Evolutionary conservation across 2,113 vertebrate species (phyloP), one percentile per base, ranked within the genome.

Genomic region (Pseudorectes ferrugineus): DNA sequence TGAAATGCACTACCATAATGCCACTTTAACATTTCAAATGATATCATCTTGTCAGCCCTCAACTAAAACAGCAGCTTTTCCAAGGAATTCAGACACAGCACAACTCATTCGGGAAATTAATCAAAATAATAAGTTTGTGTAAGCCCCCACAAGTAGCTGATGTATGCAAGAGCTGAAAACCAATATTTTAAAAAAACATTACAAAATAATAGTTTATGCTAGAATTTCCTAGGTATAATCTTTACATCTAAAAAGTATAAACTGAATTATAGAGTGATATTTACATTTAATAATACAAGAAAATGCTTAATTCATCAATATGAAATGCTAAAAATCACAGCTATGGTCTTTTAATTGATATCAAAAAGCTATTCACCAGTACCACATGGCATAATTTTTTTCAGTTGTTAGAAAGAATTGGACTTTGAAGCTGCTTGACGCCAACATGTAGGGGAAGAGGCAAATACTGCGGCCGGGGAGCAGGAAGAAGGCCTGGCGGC

Each of bases 231-330:
- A 73, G 36, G 45, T 71, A 70, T 22, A 35, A 65, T 63, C 31
- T 43, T 80, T 23, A 35, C 51, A 52, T 48, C 45, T 35, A 87
- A 19, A 88, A 85, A 62, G 57, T 87, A 46, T 25, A 61, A 57
- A 22, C 66, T 90, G 55, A 38, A 85, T 94, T 90, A 61, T 38
- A 88, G 85, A 84, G 31, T 70, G 14, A 21, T 75, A 85, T 42
- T 82, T 85, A 51, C 17, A 76, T 59, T 71, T 76, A 82, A 57
- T 45, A 95, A 94, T 90, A 48, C 12, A 81, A 36, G 16, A 78
- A 81, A 93, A 92, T 80, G 10, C 8, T 95, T 84, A 88, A 91
- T 75, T 33, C 46, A 85, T 85, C 42, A 91, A 89, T 79, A 70
- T 62, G 58, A 73, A 92, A 80, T 84, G 8, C 51, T 76, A 67